Evolutionary conservation across 1,140 invertebrate species (phyloP), one percentile per base, ranked within the genome.

Genomic region (Leptopilina boulardi): DNA sequence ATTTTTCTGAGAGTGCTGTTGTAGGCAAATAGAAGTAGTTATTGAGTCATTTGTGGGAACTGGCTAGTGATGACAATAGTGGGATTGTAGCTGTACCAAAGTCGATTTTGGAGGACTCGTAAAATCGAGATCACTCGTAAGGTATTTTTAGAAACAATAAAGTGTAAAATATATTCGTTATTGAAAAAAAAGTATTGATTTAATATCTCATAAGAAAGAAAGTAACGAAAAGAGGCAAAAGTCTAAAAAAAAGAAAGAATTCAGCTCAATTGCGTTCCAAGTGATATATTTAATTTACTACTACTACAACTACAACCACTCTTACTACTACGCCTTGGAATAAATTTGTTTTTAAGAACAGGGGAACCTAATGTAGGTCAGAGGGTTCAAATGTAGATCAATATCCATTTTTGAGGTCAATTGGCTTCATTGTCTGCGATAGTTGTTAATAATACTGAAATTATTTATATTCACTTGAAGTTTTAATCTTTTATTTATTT

Each of bases 11-110:
- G 23, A 23, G 23, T 66, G 59, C 59, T 66, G 59, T 66, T 23
- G 59, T 66, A 66, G 59, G 59, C 23, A 66, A 66, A 66, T 66
- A 66, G 59, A 30, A n/a, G 13, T 66, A 66, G 59, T 66, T 34
- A 66, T 66, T 66, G 59, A 66, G 59, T 66, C 59, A 66, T 30
- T 66, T 66, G 59, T 66, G 59, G 59, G 59, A 66, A 66, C 59
- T 66, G 59, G 23, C 59, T 66, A 66, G 59, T 66, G 59, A 30
- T 66, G 59, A 66, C 59, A 66, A 66, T 66, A 66, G 59, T 66
- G 59, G 59, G 23, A 66, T 66, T 66, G 59, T 30, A 66, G 21
- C 59, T 30, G 23, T 34, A 66, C 21, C 59, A 26, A 66, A 66
- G 10, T 66, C 59, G 59, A 66, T 66, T n/a, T 66, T 66, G 59